Percentiles rank a stretch among this genome's conserved stretches.
Evolutionary conservation across 2,888 invertebrate species (phyloP).

Genomic region (Aplocera efformata): DNA sequence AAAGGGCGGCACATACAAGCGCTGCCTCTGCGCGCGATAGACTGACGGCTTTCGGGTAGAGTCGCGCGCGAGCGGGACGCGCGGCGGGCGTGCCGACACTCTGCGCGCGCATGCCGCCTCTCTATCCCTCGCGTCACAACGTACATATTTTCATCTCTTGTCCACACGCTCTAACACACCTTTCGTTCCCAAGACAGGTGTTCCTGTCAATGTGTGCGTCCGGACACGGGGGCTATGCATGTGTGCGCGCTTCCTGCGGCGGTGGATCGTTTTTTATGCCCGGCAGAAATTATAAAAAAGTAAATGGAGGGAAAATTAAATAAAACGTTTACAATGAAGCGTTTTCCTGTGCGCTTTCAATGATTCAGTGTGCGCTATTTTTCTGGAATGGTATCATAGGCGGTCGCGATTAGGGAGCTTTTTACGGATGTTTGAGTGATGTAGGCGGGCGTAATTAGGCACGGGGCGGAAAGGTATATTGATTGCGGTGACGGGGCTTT

Average conservation of each 20-base stretch:
- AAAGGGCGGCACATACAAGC: constrained; percentile 68
- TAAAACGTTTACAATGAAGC: constrained; percentile 80
- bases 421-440: constrained; percentile 74
- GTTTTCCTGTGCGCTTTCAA: constrained; percentile 78
- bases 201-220: constrained; percentile 72
- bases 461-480: constrained; percentile 78
- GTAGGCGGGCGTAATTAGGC: constrained; percentile 78
- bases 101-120: constrained; percentile 71
- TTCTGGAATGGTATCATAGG: constrained; percentile 61
- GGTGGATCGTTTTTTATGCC: constrained; percentile 79
- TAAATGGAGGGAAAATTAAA: constrained; percentile 81
- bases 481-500: constrained; percentile 79
- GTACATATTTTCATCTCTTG: constrained; percentile 52
- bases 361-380: constrained; percentile 75
- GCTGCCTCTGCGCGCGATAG: constrained; percentile 76
- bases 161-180: constrained; percentile 71
- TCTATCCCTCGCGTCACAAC: constrained; percentile 47
- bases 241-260: constrained; percentile 77
- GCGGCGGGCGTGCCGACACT: constrained; percentile 72
- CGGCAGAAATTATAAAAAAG: constrained; percentile 79
- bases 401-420: constrained; percentile 61
- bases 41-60: constrained; percentile 62
- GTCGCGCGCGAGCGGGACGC: constrained; percentile 70
- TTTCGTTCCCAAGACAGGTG: constrained; percentile 79
- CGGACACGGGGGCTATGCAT: constrained; percentile 48